These are phyloP conservation scores for Cheilosia impressa DNA, from an alignment of 2,888 invertebrate species.

Conservation along the genomic window DNA sequence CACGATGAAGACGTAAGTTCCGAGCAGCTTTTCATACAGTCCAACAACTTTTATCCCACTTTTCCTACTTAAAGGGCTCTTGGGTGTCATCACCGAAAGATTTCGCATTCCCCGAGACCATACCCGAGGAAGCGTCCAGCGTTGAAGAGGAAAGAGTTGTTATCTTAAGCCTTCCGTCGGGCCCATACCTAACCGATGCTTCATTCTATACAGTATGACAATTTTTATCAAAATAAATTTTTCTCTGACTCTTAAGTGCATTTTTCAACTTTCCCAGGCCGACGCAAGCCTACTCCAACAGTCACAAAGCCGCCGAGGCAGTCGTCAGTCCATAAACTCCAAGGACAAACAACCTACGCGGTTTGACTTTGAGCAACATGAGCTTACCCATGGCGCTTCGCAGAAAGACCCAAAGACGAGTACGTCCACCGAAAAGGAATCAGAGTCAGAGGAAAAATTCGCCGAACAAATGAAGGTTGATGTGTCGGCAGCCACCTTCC, in stretches of 20 bases:
- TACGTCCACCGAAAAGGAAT: slow-evolving; percentile 90
- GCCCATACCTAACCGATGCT: slow-evolving; percentile 89
- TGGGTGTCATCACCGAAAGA: slow-evolving; percentile 95
- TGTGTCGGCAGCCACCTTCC: slow-evolving; percentile 94
- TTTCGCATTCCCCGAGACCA: slow-evolving; percentile 94
- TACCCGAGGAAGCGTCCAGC: slow-evolving; percentile 96
- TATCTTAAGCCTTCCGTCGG: slow-evolving; percentile 92
- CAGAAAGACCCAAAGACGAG: slow-evolving; percentile 82
- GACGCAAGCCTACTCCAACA: slow-evolving; percentile 91
- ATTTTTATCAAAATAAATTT: not conserved
- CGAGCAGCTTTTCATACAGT: not conserved
- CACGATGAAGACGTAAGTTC: slow-evolving; percentile 82
- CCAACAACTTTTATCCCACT: not conserved
- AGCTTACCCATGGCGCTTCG: slow-evolving; percentile 81
- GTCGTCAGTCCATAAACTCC: slow-evolving; percentile 82
- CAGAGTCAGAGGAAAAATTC: slow-evolving; percentile 87
- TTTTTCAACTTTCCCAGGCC: slow-evolving; percentile 84
- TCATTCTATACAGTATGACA: slow-evolving; percentile 90
- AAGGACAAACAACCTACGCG: slow-evolving; percentile 81
- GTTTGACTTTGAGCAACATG: slow-evolving; percentile 83
- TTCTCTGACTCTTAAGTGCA: not conserved
- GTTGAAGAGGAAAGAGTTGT: slow-evolving; percentile 96
- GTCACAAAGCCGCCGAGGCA: slow-evolving; percentile 82
- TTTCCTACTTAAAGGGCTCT: slow-evolving; percentile 84
- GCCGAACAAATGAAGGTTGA: slow-evolving; percentile 84